phyloP scores from a whole-genome alignment of 1,140 invertebrate genomes.

The Plutomurus gul region DNA sequence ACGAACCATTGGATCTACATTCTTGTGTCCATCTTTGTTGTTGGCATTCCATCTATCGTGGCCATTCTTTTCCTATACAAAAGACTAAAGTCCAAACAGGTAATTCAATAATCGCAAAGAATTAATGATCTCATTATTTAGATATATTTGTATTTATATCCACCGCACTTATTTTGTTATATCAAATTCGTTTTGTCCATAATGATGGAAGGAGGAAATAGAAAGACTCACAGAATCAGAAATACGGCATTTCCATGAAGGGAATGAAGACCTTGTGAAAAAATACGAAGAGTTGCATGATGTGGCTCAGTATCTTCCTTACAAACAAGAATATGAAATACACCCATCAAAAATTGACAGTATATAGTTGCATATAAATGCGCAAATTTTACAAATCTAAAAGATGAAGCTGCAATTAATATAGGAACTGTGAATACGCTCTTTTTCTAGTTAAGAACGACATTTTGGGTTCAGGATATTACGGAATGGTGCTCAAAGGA shows the following conservation, averaged over 20 bases:
- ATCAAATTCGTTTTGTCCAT: too few species aligned
- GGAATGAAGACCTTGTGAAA: background rate
- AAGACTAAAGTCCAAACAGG: too few species aligned
- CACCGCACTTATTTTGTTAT: background rate
- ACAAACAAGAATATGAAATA: background rate
- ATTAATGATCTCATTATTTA: too few species aligned
- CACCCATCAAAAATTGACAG: background rate
- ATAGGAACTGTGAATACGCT: background rate
- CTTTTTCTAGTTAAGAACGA: constrained; percentile 29
- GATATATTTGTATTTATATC: too few species aligned
- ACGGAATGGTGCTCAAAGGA: constrained; percentile 62
- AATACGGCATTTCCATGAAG: background rate
- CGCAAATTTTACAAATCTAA: too few species aligned
- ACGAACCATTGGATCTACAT: too few species aligned
- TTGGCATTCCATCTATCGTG: too few species aligned
- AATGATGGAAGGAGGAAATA: background rate
- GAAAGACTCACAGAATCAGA: background rate
- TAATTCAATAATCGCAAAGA: too few species aligned
- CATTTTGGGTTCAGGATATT: constrained; percentile 62
- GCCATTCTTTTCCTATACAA: too few species aligned
- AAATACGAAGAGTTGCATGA: background rate
- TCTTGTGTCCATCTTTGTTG: too few species aligned
- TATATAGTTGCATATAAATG: background rate
- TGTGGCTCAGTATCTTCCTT: background rate
- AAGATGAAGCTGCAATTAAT: too few species aligned